Conservation (phyloP, 2,113 vertebrate genomes). For the Zosterops borbonicus region DNA sequence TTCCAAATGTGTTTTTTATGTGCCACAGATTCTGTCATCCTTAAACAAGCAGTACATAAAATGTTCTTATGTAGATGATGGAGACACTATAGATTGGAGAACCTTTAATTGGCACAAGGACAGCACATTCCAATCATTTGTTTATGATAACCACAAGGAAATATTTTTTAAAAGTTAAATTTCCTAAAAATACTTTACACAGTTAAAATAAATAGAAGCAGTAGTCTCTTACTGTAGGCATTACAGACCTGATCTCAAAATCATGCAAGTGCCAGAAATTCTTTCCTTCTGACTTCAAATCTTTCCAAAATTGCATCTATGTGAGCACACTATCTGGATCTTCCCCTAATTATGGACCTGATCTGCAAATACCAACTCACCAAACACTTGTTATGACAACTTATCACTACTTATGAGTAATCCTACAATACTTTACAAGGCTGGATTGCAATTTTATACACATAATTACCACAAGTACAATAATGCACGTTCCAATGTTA, state of each 20-base stretch:
- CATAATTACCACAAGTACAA: neutral
- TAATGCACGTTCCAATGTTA: neutral
- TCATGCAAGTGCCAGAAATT: conserved; percentile 1
- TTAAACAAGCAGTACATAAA: neutral
- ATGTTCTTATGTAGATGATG: neutral
- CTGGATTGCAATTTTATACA: neutral
- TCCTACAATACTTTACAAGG: neutral
- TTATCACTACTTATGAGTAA: neutral
- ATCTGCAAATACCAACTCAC: neutral
- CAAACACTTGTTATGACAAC: neutral
- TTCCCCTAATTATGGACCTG: neutral
- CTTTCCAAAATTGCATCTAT: neutral
- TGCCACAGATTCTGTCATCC: neutral
- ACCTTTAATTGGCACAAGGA: neutral
- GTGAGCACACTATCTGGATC: neutral
- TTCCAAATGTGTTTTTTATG: neutral
- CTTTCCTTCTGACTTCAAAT: conserved; percentile 13
- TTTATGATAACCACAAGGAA: neutral
- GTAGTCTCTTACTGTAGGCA: neutral
- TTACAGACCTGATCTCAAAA: neutral
- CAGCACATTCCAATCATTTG: neutral
- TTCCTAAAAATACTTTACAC: neutral
- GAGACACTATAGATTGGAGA: neutral
- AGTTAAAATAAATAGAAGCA: neutral
- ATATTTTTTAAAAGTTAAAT: neutral